Evolutionary conservation across 2,888 invertebrate species (phyloP).

Genomic region (Amphipoea lucens): DNA sequence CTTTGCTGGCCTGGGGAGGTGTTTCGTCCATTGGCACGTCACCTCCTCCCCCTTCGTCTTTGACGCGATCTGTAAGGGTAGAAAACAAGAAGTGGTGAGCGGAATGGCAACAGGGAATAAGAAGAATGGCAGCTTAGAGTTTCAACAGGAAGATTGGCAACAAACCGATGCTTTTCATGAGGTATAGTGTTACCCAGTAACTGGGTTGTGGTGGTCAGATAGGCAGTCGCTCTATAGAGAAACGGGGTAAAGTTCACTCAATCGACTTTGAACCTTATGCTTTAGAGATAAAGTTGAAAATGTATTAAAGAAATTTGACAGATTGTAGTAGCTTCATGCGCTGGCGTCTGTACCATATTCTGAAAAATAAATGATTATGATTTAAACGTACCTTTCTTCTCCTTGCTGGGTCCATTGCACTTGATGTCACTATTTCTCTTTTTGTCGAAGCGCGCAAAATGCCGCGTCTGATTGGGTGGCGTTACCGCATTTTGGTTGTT

Average conservation of each 20-base stretch:
- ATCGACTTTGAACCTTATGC: too few species aligned
- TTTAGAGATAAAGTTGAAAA: too few species aligned
- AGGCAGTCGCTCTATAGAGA: too few species aligned
- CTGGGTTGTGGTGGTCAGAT: too few species aligned
- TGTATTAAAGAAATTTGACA: too few species aligned
- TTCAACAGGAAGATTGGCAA: background rate
- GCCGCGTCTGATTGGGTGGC: slow-evolving; percentile 84
- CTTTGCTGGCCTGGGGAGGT: slow-evolving; percentile 71
- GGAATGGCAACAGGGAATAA: background rate
- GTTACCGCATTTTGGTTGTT: slow-evolving; percentile 79
- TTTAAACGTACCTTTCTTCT: slow-evolving; percentile 76
- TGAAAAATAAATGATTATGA: too few species aligned
- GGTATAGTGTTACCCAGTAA: too few species aligned
- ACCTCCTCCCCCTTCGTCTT: slow-evolving; percentile 83
- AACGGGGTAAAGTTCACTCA: too few species aligned
- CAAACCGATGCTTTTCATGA: too few species aligned
- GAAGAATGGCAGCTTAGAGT: background rate
- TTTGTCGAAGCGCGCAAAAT: slow-evolving; percentile 87
- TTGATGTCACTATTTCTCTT: slow-evolving; percentile 77
- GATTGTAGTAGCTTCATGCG: too few species aligned
- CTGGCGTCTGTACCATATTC: too few species aligned
- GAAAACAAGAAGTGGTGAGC: background rate
- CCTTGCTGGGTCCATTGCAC: slow-evolving; percentile 79
- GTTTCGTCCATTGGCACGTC: slow-evolving; percentile 76
- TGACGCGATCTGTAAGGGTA: slow-evolving; percentile 75